Conservation (phyloP, 2,797 vertebrate species). For the Podargus strigoides region DNA sequence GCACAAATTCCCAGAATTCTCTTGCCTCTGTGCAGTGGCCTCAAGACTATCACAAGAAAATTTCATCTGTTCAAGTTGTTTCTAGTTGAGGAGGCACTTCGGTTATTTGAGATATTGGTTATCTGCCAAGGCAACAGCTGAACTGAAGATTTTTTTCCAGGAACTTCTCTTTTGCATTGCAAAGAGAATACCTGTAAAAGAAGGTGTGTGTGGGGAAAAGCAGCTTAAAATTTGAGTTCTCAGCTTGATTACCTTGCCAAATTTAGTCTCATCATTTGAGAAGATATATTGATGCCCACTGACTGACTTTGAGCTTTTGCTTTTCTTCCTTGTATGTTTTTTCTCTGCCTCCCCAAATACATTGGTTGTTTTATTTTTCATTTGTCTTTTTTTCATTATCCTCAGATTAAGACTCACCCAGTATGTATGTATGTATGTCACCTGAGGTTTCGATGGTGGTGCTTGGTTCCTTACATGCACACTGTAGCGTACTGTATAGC, state of each 20-base stretch:
- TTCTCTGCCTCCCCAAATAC: not conserved
- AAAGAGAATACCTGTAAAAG: not conserved
- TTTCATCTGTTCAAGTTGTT: not conserved
- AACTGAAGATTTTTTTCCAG: not conserved
- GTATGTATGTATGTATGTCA: not conserved
- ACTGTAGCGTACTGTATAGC: not conserved
- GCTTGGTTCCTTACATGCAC: not conserved
- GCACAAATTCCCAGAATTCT: not conserved
- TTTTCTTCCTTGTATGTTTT: not conserved
- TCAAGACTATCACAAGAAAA: not conserved
- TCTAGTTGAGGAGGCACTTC: not conserved
- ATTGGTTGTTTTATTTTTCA: not conserved
- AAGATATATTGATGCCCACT: not conserved
- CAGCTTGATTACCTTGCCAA: not conserved
- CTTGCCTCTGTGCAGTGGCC: not conserved
- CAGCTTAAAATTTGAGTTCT: not conserved
- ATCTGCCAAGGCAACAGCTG: not conserved
- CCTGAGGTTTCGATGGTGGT: not conserved
- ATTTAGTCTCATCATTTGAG: not conserved
- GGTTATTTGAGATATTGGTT: not conserved
- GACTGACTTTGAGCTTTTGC: not conserved
- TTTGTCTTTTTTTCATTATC: not conserved
- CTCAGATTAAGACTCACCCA: not conserved
- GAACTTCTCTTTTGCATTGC: not conserved
- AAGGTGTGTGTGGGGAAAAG: accelerated